Conservation (phyloP, 2,888 invertebrate genomes). For the Byasa hedistus region DNA sequence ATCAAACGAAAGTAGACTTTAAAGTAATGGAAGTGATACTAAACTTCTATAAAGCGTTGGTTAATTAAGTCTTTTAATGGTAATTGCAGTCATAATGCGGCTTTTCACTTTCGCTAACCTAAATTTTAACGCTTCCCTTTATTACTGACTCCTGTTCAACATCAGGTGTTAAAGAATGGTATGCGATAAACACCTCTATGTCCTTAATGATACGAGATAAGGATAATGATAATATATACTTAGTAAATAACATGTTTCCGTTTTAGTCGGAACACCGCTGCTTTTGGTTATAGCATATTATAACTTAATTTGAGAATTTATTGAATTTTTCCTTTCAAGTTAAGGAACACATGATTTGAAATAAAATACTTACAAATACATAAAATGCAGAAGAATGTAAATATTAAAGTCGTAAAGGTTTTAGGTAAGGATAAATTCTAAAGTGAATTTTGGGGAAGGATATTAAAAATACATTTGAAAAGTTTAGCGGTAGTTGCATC, state of each 20-base stretch:
- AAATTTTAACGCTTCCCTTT: slow-evolving; percentile 60
- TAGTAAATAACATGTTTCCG: neutral
- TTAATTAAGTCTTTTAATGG: slow-evolving; percentile 24
- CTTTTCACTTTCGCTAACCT: slow-evolving; percentile 58
- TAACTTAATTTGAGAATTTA: too few relatives aligned
- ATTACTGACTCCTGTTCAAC: slow-evolving; percentile 58
- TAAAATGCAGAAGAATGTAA: too few relatives aligned
- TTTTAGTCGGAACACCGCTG: too few relatives aligned
- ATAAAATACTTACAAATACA: too few relatives aligned
- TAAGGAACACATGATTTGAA: too few relatives aligned
- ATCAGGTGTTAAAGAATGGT: slow-evolving; percentile 37
- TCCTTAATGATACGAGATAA: slow-evolving; percentile 32
- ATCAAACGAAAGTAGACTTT: slow-evolving; percentile 30
- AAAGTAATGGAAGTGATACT: slow-evolving; percentile 2
- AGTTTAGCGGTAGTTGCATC: slow-evolving; percentile 29
- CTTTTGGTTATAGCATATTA: too few relatives aligned
- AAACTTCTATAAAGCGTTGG: slow-evolving; percentile 5
- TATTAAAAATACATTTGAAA: neutral
- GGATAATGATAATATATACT: neutral
- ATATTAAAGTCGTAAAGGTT: too few relatives aligned
- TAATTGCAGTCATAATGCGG: slow-evolving; percentile 49
- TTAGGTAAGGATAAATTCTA: neutral
- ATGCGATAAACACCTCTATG: slow-evolving; percentile 38
- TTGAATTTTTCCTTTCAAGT: too few relatives aligned
- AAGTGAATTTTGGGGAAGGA: neutral